These are phyloP conservation scores for Lagodon rhomboides DNA, from an alignment of 2,797 vertebrate species.

Conservation along the genomic window DNA sequence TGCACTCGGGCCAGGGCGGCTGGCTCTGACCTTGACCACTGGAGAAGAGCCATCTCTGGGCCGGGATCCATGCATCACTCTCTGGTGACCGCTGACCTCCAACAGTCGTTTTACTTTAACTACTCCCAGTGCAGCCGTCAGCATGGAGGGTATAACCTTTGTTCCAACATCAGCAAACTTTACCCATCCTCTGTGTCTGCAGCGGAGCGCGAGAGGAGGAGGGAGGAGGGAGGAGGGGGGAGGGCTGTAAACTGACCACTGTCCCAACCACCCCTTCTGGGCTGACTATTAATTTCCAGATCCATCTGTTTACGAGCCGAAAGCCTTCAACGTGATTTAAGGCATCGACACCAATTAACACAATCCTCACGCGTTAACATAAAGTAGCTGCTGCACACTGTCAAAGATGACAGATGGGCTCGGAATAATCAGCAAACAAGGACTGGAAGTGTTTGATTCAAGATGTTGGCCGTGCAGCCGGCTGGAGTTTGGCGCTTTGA, in stretches of 20 bases:
- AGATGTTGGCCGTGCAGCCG: constrained; percentile 61
- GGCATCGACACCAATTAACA: constrained; percentile 58
- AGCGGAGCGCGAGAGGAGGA: neutral
- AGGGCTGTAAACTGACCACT: constrained; percentile 31
- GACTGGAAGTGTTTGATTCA: constrained; percentile 47
- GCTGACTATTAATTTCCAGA: constrained; percentile 58
- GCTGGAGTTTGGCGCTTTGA: constrained; percentile 66
- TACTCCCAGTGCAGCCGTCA: constrained; percentile 71
- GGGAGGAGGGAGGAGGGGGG: no score
- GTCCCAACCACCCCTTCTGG: constrained; percentile 33
- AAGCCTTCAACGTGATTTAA: constrained; percentile 47
- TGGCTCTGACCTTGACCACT: constrained; percentile 81
- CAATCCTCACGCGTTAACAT: constrained; percentile 28
- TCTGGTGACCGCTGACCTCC: constrained; percentile 75
- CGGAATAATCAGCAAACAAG: constrained; percentile 58
- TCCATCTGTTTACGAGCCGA: constrained; percentile 56
- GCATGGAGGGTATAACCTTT: constrained; percentile 66
- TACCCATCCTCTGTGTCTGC: constrained; percentile 45
- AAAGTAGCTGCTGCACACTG: constrained; percentile 53
- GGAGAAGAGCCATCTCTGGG: constrained; percentile 74
- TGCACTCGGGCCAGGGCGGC: constrained; percentile 63
- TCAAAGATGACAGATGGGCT: constrained; percentile 69
- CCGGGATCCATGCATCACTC: constrained; percentile 73
- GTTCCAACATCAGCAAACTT: constrained; percentile 69
- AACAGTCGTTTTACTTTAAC: constrained; percentile 71